A percentile compares a stretch with the other conserved stretches of the same genome.
phyloP scores from a whole-genome alignment of 2,888 invertebrate genomes.

The Rhagium mordax region DNA sequence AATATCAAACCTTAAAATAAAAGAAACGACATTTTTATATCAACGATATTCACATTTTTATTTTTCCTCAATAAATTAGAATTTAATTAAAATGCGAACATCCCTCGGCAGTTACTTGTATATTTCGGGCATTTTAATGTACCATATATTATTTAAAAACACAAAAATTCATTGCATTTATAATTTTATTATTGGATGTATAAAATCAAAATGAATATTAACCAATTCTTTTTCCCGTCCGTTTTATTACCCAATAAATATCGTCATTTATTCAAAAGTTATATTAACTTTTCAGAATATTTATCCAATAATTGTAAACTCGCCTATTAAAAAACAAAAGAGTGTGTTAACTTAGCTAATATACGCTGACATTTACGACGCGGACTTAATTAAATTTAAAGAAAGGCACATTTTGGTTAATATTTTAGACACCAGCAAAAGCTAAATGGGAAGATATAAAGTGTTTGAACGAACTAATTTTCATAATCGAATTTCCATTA shows the following conservation, averaged over 20 bases:
- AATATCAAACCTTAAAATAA: no score
- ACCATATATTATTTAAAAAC: neutral
- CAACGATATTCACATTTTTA: neutral
- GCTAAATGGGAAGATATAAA: conserved; percentile 26
- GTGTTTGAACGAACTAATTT: conserved; percentile 40
- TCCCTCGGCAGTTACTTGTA: neutral
- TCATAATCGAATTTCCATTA: conserved; percentile 43
- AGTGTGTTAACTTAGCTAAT: conserved; percentile 39
- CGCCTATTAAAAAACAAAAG: conserved; percentile 42
- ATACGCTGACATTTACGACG: conserved; percentile 45
- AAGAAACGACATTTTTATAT: neutral
- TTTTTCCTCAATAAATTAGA: neutral
- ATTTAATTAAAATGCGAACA: conserved; percentile 3
- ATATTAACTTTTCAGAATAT: conserved; percentile 13
- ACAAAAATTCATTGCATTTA: conserved; percentile 3
- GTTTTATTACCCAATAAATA: conserved; percentile 8
- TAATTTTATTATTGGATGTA: conserved; percentile 19
- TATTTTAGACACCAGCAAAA: conserved; percentile 20
- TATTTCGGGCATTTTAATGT: conserved; percentile 9
- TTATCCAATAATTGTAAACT: conserved; percentile 4
- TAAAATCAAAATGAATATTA: conserved; percentile 16
- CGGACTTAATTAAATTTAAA: conserved; percentile 50
- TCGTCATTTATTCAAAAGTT: neutral
- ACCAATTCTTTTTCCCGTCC: neutral
- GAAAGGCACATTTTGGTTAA: conserved; percentile 14